Base-by-base conservation (phyloP, 2,888 invertebrate genomes). In the Meteorus cinctellus region DNA sequence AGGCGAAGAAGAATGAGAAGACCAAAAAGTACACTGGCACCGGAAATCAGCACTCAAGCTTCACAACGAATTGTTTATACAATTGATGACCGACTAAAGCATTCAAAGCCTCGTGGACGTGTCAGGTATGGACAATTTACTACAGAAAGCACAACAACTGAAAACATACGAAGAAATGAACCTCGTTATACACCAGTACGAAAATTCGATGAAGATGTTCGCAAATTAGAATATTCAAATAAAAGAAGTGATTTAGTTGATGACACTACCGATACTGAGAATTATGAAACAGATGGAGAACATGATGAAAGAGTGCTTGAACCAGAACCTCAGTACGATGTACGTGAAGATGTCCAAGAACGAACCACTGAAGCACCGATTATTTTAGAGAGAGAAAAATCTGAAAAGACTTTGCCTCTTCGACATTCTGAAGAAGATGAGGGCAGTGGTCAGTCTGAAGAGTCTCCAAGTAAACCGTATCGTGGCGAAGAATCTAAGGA, bases 101-200 rank as follows among this genome's bases (percentile, higher is more conserved):
- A 84, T 62, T 82, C 84, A 0, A 84, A 80, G 45, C 82, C 85
- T 0, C 80, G 79, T 41, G 80, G 65, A 4, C 80, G 79, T 12
- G 82, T 82, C 2, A 84, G 81, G 71, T 81, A 86, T 45, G 82
- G 80, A 5, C 74, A 78, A 24, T 84, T 84, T 69, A n/a, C 65
- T 19, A 72, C 12, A 6, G 41, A 55, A 70, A 2, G 66, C 0
- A 79, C 78, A 1, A 51, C 59, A 6, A 80, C 72, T 5, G 36
- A 34, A 24, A 82, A 85, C 55, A 63, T 27, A 1, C 81, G 86
- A 75, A 84, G 88, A 80, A 84, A 82, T 29, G 89, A 89, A 65
- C 86, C 87, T 0, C 81, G 83, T 27, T 89, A 88, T 62, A 72
- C 73, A 0, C 77, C 78, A 14, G 72, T 81, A 2, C 71, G 65